Conservation (phyloP, 2,113 vertebrate species). For the Rhagologus leucostigma region DNA sequence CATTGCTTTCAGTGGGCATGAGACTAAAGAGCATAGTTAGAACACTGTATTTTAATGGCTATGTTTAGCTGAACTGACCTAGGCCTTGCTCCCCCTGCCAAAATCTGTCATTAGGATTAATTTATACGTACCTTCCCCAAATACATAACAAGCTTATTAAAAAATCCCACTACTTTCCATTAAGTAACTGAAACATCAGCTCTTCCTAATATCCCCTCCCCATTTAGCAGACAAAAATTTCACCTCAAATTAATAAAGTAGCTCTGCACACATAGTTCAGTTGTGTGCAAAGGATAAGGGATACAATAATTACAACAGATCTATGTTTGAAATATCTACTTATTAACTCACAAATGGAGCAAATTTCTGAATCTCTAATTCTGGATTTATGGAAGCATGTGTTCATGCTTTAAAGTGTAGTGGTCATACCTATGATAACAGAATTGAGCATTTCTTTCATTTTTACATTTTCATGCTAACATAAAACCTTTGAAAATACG, state of each 20-base stretch:
- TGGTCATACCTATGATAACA: neutral
- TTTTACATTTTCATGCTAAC: neutral
- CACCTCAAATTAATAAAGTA: neutral
- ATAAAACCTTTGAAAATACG: neutral
- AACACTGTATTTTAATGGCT: neutral
- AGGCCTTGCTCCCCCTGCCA: fast-evolving
- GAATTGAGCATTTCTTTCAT: neutral
- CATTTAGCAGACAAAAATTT: neutral
- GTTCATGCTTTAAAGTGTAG: neutral
- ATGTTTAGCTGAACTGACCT: neutral
- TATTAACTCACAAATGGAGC: neutral
- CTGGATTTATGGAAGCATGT: neutral
- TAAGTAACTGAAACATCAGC: neutral
- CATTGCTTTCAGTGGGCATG: neutral
- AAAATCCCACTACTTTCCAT: neutral
- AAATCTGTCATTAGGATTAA: neutral
- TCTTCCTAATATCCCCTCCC: neutral
- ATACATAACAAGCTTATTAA: neutral
- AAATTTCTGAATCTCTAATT: neutral
- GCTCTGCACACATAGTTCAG: neutral
- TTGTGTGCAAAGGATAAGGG: neutral
- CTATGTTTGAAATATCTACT: neutral
- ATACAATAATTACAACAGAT: neutral
- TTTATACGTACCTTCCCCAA: fast-evolving
- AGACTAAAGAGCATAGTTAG: neutral